Conservation (phyloP, 1,140 invertebrate genomes). For the Drosophila sucinea region DNA sequence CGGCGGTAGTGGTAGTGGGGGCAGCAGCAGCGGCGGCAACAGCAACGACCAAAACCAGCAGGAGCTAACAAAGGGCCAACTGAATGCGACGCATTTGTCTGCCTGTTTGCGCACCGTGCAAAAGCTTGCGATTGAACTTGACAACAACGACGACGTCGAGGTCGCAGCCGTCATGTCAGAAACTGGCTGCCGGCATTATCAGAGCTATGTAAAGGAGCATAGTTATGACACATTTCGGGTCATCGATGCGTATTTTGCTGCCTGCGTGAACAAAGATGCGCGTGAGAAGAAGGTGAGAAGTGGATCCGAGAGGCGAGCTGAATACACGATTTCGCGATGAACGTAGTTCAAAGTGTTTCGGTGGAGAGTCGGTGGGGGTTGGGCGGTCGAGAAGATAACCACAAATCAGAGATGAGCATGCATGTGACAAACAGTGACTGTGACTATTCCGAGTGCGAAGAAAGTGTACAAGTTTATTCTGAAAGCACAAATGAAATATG, state of each 20-base stretch:
- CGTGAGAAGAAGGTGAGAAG: constrained; percentile 87
- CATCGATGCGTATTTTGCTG: constrained; percentile 90
- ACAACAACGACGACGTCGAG: constrained; percentile 30
- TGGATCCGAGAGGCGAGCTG: not conserved
- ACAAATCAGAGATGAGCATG: constrained; percentile 30
- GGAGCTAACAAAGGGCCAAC: constrained; percentile 65
- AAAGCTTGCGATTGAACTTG: constrained; percentile 64
- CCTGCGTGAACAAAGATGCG: constrained; percentile 88
- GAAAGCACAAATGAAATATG: not conserved
- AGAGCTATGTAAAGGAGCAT: constrained; percentile 82
- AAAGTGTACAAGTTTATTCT: not conserved
- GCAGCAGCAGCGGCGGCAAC: constrained; percentile 20
- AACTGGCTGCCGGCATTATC: constrained; percentile 81
- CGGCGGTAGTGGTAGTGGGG: constrained; percentile 18
- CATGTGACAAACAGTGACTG: constrained; percentile 34
- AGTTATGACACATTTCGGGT: constrained; percentile 86
- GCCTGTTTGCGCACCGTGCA: constrained; percentile 66
- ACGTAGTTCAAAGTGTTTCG: not conserved
- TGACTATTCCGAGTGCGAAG: constrained; percentile 11
- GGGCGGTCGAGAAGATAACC: not conserved
- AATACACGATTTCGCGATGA: not conserved
- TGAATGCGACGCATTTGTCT: constrained; percentile 56
- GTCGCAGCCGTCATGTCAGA: constrained; percentile 81
- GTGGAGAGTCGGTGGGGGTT: not conserved
- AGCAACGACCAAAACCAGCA: constrained; percentile 17